Base-by-base conservation (phyloP, 2,113 vertebrate genomes). In the Agapornis roseicollis region DNA sequence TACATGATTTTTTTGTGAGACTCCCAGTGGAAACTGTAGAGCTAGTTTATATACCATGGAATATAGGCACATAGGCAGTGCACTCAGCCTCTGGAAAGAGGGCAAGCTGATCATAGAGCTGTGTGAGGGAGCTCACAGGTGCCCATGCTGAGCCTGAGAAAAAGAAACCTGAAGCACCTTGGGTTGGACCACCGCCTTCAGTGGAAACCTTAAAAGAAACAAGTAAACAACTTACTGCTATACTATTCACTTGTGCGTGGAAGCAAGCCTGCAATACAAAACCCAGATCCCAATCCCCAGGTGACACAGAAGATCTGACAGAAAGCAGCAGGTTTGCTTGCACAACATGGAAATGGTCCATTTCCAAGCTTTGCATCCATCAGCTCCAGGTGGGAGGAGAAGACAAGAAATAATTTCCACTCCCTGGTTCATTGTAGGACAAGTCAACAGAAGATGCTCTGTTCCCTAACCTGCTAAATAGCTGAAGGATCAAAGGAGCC, bases 391-490 rank as follows among this genome's bases (percentile, higher is more conserved):
- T 28, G 29, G 76, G 46, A 91, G 58, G 33, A 78, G 24, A 23
- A 80, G 39, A 66, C 46, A 47, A 65, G 56, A 55, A 89, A 94
- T 20, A 41, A 44, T 70, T 71, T 24, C 60, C 61, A 49, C 50
- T 65, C 72, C 73, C 79, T 17, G n/a, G 65, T 69, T 91, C 71
- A 41, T 29, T 41, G 71, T 29, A 78, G 68, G 68, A 37, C 83
- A 82, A 65, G 44, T 94, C 29, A 47, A 55, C 65, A 56, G 77
- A 29, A 85, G 79, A 19, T 60, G 72, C 68, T 74, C 83, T 42
- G 27, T 44, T 93, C 70, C 71, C 76, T 74, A 83, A 55, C 85
- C 93, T 96, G 77, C 55, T 91, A 93, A 89, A 69, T 85, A 93
- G 64, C 88, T 79, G 25, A 95, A 71, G 58, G 80, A 91, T 85